Evolutionary conservation across 53 echinoderm and acorn worm genomes (phyloP).

Genomic region (Luidia sarsii): DNA sequence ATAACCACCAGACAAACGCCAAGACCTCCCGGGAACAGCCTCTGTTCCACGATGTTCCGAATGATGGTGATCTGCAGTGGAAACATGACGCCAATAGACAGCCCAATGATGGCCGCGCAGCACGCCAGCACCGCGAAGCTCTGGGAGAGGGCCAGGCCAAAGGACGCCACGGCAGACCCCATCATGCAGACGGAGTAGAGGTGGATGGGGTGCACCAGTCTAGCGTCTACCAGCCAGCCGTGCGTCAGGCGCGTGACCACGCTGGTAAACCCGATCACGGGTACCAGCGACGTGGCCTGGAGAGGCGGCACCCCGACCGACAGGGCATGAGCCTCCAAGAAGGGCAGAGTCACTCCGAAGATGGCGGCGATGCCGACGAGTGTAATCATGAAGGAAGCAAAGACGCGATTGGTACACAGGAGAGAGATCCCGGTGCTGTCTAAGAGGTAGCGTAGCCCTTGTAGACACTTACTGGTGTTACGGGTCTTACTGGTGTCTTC

Average conservation of each 20-base stretch:
- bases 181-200: slow-evolving; percentile 7
- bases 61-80: slow-evolving; percentile 61
- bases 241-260: slow-evolving; percentile 62
- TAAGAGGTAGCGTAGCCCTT: no score
- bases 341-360: slow-evolving; percentile 64
- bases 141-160: background rate
- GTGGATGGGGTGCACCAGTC: slow-evolving; percentile 50
- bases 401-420: slow-evolving; percentile 71
- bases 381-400: slow-evolving; percentile 10
- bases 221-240: slow-evolving; percentile 64
- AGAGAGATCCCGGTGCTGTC: slow-evolving; percentile 59
- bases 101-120: slow-evolving; percentile 58
- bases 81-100: slow-evolving; percentile 67
- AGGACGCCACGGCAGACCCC: background rate
- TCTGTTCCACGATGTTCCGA: slow-evolving; percentile 52
- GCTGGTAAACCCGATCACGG: slow-evolving; percentile 64
- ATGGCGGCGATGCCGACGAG: slow-evolving; percentile 4
- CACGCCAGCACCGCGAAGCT: slow-evolving; percentile 49
- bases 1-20: slow-evolving; percentile 64
- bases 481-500: no score
- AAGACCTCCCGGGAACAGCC: slow-evolving; percentile 71
- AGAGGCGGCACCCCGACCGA: slow-evolving; percentile 40
- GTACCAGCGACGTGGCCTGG: slow-evolving; percentile 68
- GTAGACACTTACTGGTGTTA: background rate
- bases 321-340: slow-evolving; percentile 44